Conservation (phyloP, 2,113 vertebrate genomes). For the Camelus bactrianus region DNA sequence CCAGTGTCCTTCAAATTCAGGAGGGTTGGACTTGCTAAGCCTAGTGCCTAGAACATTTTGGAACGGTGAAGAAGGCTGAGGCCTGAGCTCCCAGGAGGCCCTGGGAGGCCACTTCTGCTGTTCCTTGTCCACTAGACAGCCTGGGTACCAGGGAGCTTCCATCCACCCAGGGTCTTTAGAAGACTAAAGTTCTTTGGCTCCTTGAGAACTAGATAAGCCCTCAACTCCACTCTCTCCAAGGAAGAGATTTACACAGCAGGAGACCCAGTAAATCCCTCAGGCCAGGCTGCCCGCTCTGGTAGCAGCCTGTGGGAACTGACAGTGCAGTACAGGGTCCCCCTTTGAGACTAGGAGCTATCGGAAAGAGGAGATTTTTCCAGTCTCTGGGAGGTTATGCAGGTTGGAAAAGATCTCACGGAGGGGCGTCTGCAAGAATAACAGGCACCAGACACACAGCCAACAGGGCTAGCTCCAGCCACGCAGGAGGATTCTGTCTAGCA, state of each 20-base stretch:
- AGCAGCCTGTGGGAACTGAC: neutral
- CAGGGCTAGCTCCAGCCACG: too few relatives aligned
- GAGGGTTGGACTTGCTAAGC: neutral
- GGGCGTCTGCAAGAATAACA: neutral
- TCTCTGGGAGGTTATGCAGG: neutral
- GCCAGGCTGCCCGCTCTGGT: neutral
- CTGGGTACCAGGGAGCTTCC: neutral
- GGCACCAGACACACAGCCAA: neutral
- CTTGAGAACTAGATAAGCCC: neutral
- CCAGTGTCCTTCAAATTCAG: neutral
- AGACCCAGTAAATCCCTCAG: neutral
- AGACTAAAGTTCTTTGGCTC: neutral
- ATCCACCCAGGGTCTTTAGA: neutral
- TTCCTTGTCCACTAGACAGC: neutral
- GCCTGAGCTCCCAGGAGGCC: neutral
- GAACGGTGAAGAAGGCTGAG: neutral
- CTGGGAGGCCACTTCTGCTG: neutral
- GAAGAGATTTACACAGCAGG: too few relatives aligned
- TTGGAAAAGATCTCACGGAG: neutral
- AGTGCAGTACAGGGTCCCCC: neutral
- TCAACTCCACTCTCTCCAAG: neutral
- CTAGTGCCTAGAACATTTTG: neutral
- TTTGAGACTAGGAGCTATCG: neutral
- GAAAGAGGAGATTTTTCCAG: neutral
- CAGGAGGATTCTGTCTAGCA: accelerated